These are phyloP conservation scores for Actenoides lindsayi DNA, from an alignment of 2,113 vertebrate species.

Conservation along the genomic window DNA sequence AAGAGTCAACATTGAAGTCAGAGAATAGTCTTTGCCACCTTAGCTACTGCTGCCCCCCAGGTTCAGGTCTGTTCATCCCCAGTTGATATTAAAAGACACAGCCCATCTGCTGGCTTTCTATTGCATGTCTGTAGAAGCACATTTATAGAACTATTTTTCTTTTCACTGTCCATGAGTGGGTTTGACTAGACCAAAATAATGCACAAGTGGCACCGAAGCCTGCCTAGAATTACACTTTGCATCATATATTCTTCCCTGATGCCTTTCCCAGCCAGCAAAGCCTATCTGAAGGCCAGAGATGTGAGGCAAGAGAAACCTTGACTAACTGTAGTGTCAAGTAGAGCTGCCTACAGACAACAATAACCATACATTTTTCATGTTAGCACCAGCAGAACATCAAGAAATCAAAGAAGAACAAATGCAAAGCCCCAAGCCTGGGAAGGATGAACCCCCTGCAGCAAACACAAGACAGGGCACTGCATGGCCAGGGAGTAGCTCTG, in stretches of 20 bases:
- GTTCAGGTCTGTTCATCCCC: constrained; percentile 27
- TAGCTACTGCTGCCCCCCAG: not conserved
- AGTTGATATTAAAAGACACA: not conserved
- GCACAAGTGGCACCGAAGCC: not conserved
- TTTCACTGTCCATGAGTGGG: not conserved
- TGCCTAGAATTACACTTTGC: not conserved
- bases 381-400: not conserved
- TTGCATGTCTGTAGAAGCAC: not conserved
- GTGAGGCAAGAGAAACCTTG: not conserved
- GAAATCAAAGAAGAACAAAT: not conserved
- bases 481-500: not conserved
- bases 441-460: rapidly evolving
- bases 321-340: not conserved
- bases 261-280: not conserved
- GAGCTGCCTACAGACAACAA: not conserved
- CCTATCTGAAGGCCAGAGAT: not conserved
- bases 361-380: rapidly evolving
- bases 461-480: not conserved
- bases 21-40: not conserved
- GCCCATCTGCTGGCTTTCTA: constrained; percentile 32
- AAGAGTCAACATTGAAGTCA: not conserved
- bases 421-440: not conserved
- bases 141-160: constrained; percentile 8
- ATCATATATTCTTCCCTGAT: not conserved
- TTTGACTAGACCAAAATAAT: constrained; percentile 52